Conservation (phyloP, 53 echinoderm and acorn worm species). For the Hippasteria phrygiana region DNA sequence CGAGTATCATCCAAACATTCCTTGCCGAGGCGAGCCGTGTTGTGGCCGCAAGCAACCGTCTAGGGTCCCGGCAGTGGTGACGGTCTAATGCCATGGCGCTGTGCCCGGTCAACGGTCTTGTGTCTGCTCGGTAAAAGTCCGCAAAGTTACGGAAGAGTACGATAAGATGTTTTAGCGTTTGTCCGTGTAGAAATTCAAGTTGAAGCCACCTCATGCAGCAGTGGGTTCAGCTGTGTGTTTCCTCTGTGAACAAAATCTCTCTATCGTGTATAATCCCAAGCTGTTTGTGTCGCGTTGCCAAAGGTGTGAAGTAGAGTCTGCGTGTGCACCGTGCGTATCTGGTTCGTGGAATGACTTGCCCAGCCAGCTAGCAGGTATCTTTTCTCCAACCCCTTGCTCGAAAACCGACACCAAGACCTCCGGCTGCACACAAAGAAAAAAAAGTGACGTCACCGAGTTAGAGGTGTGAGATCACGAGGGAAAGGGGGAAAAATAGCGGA, state of each 20-base stretch:
- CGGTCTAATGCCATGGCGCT: neutral
- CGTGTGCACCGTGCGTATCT: neutral
- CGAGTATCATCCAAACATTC: conserved; percentile 1
- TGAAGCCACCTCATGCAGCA: neutral
- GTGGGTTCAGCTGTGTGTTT: neutral
- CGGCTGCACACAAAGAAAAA: conserved; percentile 52
- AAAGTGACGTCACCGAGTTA: conserved; percentile 66
- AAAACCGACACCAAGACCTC: conserved; percentile 44
- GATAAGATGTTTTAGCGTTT: neutral
- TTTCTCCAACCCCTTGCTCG: conserved; percentile 27
- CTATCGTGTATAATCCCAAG: conserved; percentile 3
- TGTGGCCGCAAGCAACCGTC: conserved; percentile 2
- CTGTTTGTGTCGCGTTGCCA: neutral
- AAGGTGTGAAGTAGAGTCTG: neutral
- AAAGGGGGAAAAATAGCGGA: conserved; percentile 14
- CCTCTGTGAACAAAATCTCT: neutral
- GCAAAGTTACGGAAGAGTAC: neutral
- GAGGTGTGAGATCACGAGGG: conserved; percentile 54
- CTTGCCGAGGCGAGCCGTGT: conserved; percentile 6
- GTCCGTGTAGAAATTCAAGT: neutral
- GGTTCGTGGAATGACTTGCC: neutral
- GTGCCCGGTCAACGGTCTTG: neutral
- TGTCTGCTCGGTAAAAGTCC: neutral
- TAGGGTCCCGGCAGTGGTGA: neutral
- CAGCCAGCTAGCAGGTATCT: neutral